Conservation (phyloP, 2,113 vertebrate genomes). For the Prietella phreatophila region DNA sequence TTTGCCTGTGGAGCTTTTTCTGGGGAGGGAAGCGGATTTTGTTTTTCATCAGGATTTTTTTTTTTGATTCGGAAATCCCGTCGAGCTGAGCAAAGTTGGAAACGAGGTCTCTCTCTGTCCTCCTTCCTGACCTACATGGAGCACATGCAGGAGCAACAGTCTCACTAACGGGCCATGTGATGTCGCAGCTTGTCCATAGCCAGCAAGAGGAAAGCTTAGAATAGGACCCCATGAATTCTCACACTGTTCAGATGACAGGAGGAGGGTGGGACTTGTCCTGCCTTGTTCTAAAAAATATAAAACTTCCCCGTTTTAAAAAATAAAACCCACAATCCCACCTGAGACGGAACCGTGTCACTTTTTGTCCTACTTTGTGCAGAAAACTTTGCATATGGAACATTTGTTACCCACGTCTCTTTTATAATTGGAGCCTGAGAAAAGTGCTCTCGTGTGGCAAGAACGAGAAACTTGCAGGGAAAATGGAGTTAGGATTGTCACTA, state of each 20-base stretch:
- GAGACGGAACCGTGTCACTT: slow-evolving; percentile 76
- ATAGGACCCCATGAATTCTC: slow-evolving; percentile 57
- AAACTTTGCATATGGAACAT: slow-evolving; percentile 61
- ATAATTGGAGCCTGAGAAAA: slow-evolving; percentile 61
- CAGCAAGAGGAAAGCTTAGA: slow-evolving; percentile 50
- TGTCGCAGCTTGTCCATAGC: slow-evolving; percentile 46
- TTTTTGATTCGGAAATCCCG: slow-evolving; percentile 31
- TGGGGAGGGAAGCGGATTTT: slow-evolving; percentile 40
- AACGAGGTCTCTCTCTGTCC: slow-evolving; percentile 57
- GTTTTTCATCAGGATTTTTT: slow-evolving; percentile 34
- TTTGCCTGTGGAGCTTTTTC: slow-evolving; percentile 36
- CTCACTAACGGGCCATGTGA: slow-evolving; percentile 48
- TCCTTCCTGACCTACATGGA: slow-evolving; percentile 77
- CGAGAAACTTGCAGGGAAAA: slow-evolving; percentile 37
- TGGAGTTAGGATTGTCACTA: slow-evolving; percentile 22
- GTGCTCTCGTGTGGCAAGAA: slow-evolving; percentile 40
- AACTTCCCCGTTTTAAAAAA: slow-evolving; percentile 70
- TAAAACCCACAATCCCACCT: slow-evolving; percentile 73
- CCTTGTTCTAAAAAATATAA: slow-evolving; percentile 59
- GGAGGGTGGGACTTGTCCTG: slow-evolving; percentile 67
- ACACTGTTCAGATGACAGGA: slow-evolving; percentile 57
- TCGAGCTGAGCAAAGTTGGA: slow-evolving; percentile 42
- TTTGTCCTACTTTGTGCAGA: slow-evolving; percentile 72
- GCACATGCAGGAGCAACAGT: slow-evolving; percentile 57
- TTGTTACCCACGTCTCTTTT: slow-evolving; percentile 58